A percentile compares a stretch with the other conserved stretches of the same genome.
Conservation (phyloP, 2,888 invertebrate species). For the Aleiodes alternator region DNA sequence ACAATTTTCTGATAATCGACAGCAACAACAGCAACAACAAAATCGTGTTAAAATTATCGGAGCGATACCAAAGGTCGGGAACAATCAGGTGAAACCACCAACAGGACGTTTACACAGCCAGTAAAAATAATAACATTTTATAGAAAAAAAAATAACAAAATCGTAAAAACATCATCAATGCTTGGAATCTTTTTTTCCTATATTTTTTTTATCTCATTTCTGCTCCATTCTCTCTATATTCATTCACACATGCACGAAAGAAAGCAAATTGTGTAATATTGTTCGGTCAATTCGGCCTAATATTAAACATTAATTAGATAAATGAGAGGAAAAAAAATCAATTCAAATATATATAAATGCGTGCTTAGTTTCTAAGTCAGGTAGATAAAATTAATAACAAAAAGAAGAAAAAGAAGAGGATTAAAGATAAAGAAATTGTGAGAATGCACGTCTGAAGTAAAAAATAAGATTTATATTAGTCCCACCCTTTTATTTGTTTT, state of each 20-base stretch:
- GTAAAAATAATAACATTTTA: constrained; percentile 59
- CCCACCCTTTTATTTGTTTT: background rate
- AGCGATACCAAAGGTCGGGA: constrained; percentile 83
- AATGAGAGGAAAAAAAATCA: constrained; percentile 27
- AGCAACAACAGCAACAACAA: constrained; percentile 59
- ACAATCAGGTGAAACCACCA: constrained; percentile 73
- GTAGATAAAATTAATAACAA: constrained; percentile 38
- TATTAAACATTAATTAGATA: constrained; percentile 6
- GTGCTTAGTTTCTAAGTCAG: constrained; percentile 56
- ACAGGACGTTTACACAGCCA: constrained; percentile 77
- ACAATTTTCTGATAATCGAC: constrained; percentile 88
- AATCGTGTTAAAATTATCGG: constrained; percentile 88
- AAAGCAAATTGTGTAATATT: constrained; percentile 17
- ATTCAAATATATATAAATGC: constrained; percentile 49
- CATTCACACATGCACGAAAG: background rate
- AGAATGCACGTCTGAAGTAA: constrained; percentile 17
- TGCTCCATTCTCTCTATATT: background rate
- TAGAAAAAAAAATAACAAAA: background rate
- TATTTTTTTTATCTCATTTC: background rate
- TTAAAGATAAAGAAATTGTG: background rate
- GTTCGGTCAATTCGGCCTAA: constrained; percentile 24
- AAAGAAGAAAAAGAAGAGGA: background rate
- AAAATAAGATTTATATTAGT: background rate
- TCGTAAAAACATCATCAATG: constrained; percentile 10
- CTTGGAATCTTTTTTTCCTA: constrained; percentile 26